A percentile compares a stretch with the other conserved stretches of the same genome.
Evolutionary conservation across 2,888 invertebrate genomes (phyloP).

Genomic region (Diploptera punctata): DNA sequence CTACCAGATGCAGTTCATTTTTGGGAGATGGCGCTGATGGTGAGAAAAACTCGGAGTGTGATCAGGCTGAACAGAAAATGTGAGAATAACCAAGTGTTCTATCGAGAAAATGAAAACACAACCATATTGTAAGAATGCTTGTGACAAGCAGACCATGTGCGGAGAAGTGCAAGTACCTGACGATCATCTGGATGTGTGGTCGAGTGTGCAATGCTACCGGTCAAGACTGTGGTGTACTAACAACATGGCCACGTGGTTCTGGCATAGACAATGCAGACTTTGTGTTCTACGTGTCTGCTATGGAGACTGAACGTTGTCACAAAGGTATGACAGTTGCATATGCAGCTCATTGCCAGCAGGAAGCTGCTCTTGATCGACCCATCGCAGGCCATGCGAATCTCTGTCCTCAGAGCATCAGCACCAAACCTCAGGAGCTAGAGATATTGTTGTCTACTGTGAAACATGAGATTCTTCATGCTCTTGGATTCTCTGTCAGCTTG

Average conservation of each 20-base stretch:
- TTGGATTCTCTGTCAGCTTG: conserved; percentile 96
- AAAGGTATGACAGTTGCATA: conserved; percentile 94
- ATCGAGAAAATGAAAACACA: conserved; percentile 65
- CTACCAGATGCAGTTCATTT: conserved; percentile 90
- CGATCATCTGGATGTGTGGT: conserved; percentile 91
- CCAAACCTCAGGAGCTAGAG: conserved; percentile 88
- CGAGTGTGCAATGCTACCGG: conserved; percentile 88
- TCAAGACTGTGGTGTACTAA: conserved; percentile 70
- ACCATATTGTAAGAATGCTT: conserved; percentile 87
- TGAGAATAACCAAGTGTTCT: conserved; percentile 86
- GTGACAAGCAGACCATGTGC: conserved; percentile 87
- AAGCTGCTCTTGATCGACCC: conserved; percentile 90
- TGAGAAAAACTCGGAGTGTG: conserved; percentile 83
- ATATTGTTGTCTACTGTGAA: conserved; percentile 95
- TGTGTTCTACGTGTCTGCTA: conserved; percentile 95
- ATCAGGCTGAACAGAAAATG: conserved; percentile 91
- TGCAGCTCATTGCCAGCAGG: conserved; percentile 98
- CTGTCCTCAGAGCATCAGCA: conserved; percentile 93
- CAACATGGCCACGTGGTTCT: conserved; percentile 61
- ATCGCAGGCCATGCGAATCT: conserved; percentile 99
- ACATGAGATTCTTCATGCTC: conserved; percentile 97
- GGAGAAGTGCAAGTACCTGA: conserved; percentile 95
- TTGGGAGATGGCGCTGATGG: conserved; percentile 92
- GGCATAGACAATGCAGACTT: conserved; percentile 90
- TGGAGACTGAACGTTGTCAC: conserved; percentile 91